phyloP scores from a whole-genome alignment of 2,113 vertebrate species.

The Spheniscus mendiculus region DNA sequence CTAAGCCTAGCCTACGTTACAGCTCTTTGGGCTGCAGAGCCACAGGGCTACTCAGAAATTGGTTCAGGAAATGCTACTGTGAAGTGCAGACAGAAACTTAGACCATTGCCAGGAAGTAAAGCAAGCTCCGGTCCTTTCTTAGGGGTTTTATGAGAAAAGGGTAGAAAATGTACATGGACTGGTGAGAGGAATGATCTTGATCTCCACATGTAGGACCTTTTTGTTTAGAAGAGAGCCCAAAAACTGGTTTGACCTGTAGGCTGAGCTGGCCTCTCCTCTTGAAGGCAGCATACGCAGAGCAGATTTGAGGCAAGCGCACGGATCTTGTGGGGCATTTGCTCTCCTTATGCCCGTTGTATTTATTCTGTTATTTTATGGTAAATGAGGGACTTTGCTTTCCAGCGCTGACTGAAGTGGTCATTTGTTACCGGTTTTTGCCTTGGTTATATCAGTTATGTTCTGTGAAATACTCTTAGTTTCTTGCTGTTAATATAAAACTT shows the following conservation, averaged over 20 bases:
- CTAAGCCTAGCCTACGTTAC: not conserved
- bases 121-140: not conserved
- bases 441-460: not conserved
- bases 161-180: not conserved
- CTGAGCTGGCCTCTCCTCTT: not conserved
- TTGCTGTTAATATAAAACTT: not conserved
- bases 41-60: not conserved
- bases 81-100: not conserved
- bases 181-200: not conserved
- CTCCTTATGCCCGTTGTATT: not conserved
- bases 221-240: not conserved
- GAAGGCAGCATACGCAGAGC: not conserved
- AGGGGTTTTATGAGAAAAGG: not conserved
- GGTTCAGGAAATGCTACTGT: not conserved
- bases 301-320: not conserved
- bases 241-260: not conserved
- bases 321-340: not conserved
- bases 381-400: not conserved
- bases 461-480: not conserved
- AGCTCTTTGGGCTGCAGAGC: not conserved
- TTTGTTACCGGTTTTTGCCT: not conserved
- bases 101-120: not conserved
- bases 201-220: rapidly evolving
- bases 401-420: not conserved
- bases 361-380: not conserved